Evolutionary conservation across 2,113 vertebrate genomes (phyloP).

Genomic region (Coturnix japonica): DNA sequence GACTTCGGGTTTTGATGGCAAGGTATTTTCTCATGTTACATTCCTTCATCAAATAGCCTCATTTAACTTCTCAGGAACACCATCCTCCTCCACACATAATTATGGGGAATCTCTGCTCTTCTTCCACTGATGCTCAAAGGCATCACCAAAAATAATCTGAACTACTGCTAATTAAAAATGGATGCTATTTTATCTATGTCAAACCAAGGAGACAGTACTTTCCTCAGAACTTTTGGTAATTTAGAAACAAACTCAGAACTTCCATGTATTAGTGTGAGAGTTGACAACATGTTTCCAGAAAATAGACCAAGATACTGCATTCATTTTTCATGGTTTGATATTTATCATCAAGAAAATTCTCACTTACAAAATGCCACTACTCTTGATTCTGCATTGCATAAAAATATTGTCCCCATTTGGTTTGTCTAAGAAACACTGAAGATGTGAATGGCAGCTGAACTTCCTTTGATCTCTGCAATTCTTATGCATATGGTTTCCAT

Average conservation of each 20-base stretch:
- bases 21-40: background rate
- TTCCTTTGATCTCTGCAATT: background rate
- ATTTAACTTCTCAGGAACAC: background rate
- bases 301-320: background rate
- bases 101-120: background rate
- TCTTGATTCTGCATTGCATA: background rate
- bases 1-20: background rate
- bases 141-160: background rate
- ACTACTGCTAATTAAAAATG: background rate
- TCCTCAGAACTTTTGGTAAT: background rate
- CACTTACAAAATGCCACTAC: background rate
- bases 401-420: background rate
- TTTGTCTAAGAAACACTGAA: background rate
- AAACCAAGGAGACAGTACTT: background rate
- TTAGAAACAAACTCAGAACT: background rate
- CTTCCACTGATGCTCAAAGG: background rate
- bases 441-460: background rate
- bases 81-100: background rate
- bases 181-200: background rate
- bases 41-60: background rate
- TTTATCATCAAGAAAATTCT: background rate
- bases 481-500: background rate
- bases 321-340: background rate
- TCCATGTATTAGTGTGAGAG: background rate
- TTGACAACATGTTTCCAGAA: background rate